Percentiles rank a stretch among this genome's conserved stretches.
phyloP scores from a whole-genome alignment of 2,888 invertebrate species.

The Cosmia trapezina region DNA sequence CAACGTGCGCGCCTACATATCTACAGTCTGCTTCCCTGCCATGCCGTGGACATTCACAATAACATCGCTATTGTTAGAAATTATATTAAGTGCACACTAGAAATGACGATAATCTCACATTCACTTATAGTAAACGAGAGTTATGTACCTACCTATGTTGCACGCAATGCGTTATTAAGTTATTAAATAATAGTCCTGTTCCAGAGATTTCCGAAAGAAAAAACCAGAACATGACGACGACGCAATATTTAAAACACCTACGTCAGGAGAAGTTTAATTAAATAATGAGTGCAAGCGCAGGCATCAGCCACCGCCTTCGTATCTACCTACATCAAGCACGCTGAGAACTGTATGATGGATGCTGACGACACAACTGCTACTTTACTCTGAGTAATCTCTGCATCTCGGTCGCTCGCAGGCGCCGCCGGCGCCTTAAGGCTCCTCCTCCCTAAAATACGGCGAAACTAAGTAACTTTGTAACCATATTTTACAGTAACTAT shows the following conservation, averaged over 20 bases:
- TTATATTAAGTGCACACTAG: background rate
- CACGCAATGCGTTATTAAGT: background rate
- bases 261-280: background rate
- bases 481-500: no score
- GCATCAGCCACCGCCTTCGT: background rate
- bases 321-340: slow-evolving; percentile 10
- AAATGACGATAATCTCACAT: background rate
- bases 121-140: background rate
- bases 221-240: background rate
- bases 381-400: slow-evolving; percentile 15
- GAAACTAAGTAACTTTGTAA: no score
- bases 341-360: background rate
- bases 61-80: background rate
- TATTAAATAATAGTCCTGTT: background rate
- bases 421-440: slow-evolving; percentile 10
- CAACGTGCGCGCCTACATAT: background rate
- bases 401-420: slow-evolving; percentile 7
- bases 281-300: background rate
- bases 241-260: no score
- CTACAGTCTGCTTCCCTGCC: background rate
- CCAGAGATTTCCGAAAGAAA: background rate
- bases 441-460: no score
- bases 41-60: background rate
- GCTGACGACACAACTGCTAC: slow-evolving; percentile 7
- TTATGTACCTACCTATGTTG: background rate